Base-by-base conservation (phyloP, 1,140 invertebrate species). In the Scaptomyza montana region DNA sequence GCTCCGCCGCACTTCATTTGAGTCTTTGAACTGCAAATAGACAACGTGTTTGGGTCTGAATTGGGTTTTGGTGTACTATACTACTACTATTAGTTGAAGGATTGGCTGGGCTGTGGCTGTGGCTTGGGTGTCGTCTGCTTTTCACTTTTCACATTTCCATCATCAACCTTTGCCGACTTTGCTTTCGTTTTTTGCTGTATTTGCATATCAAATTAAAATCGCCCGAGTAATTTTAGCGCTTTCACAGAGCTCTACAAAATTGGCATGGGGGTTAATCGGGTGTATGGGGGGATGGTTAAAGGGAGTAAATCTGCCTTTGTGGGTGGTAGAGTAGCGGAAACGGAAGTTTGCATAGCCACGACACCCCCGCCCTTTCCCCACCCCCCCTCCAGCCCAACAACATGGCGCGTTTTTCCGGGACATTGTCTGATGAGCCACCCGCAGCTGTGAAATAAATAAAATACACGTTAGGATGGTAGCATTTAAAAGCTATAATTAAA, bases 401-500 rank as follows among this genome's bases (percentile, higher is more conserved):
- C 82, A 87, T 86, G 82, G 65, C 78, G 78, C 71, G 68, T 78
- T 86, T 85, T 86, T 86, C 81, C 69, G 77, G 81, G 74, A 80
- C 72, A 89, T 89, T 87, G 84, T 87, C 84, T 82, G 84, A 89
- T 87, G 82, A 89, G 75, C 64, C 72, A 77, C 81, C 74, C 77
- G 81, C 78, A 85, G 81, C 81, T 81, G 84, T 77, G 84, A 87
- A 87, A 87, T 82, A 87, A 89, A 87, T 87, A 87, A 87, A 87
- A 89, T 87, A 79, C 84, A 89, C 84, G 84, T 89, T 89, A 87
- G 84, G 47, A 79, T 77, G 73, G 72, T 56, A 59, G 69, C 79
- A 87, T 87, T 89, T 87, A 87, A 87, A 89, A 82, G 82, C 84
- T 89, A 87, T 87, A 87, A 87, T 87, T 87, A 87, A 87, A 89